Conservation (phyloP, 1,140 invertebrate species). For the Atta colombica region DNA sequence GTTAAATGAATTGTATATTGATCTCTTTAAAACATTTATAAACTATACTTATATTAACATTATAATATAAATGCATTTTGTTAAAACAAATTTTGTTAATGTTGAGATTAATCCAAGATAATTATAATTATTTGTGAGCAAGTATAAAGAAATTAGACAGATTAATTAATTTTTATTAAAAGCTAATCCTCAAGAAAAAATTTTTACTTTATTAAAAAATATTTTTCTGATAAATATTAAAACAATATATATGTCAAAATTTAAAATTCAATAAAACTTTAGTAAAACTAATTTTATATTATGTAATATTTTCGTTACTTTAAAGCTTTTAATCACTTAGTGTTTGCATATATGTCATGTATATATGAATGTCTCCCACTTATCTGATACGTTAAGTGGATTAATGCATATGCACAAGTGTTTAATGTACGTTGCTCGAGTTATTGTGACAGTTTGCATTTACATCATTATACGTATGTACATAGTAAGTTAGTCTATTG, state of each 20-base stretch:
- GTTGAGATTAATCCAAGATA: neutral
- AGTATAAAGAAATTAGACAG: neutral
- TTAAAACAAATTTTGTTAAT: neutral
- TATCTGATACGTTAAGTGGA: constrained; percentile 11
- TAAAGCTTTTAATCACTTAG: constrained; percentile 4
- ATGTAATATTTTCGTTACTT: neutral
- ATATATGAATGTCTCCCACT: neutral
- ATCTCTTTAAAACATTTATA: neutral
- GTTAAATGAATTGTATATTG: neutral
- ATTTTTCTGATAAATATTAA: constrained; percentile 8
- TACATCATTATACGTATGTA: neutral
- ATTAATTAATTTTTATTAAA: constrained; percentile 36
- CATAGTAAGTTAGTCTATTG: neutral
- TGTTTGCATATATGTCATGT: neutral
- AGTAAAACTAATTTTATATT: neutral
- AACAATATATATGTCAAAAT: neutral
- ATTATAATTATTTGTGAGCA: neutral
- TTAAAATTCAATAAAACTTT: neutral
- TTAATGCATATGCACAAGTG: neutral
- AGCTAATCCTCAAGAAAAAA: neutral
- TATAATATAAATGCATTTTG: neutral
- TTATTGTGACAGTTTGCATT: constrained; percentile 10
- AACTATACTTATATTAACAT: neutral
- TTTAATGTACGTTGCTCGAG: neutral
- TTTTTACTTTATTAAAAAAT: constrained; percentile 9